These are phyloP conservation scores for Ceyx cyanopectus DNA, from an alignment of 2,113 vertebrate genomes.

Conservation along the genomic window DNA sequence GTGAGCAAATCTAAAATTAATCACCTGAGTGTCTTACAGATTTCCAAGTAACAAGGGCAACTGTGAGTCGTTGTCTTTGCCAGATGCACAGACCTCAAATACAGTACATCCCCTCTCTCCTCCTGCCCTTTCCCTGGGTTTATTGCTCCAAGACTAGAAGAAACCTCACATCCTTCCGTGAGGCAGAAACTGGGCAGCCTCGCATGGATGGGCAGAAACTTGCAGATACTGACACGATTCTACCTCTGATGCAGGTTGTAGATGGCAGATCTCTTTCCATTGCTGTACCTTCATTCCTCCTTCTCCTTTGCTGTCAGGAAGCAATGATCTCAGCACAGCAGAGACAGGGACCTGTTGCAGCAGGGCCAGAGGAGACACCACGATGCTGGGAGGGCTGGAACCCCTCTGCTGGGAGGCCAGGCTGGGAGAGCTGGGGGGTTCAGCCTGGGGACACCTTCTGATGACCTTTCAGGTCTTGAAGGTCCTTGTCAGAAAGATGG, in stretches of 20 bases:
- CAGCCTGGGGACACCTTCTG: neutral
- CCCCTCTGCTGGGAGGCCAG: neutral
- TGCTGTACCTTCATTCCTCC: neutral
- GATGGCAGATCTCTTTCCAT: neutral
- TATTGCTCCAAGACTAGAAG: neutral
- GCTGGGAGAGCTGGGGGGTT: neutral
- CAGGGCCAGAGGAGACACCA: neutral
- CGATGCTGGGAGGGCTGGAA: neutral
- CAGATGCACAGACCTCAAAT: neutral
- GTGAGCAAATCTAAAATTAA: conserved; percentile 54
- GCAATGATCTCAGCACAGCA: neutral
- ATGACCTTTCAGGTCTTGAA: too few species aligned
- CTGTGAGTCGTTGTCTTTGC: neutral
- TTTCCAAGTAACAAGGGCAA: conserved; percentile 26
- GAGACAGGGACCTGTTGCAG: neutral
- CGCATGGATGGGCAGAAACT: neutral
- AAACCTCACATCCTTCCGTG: accelerated
- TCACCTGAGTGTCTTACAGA: conserved; percentile 10
- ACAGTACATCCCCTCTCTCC: neutral
- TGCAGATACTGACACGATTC: neutral
- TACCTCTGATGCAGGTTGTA: neutral
- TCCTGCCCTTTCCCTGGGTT: neutral
- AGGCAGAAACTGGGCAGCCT: neutral
- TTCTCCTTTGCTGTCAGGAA: neutral
- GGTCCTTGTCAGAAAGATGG: neutral